phyloP scores from a whole-genome alignment of 2,113 vertebrate genomes.

The Prionailurus bengalensis region DNA sequence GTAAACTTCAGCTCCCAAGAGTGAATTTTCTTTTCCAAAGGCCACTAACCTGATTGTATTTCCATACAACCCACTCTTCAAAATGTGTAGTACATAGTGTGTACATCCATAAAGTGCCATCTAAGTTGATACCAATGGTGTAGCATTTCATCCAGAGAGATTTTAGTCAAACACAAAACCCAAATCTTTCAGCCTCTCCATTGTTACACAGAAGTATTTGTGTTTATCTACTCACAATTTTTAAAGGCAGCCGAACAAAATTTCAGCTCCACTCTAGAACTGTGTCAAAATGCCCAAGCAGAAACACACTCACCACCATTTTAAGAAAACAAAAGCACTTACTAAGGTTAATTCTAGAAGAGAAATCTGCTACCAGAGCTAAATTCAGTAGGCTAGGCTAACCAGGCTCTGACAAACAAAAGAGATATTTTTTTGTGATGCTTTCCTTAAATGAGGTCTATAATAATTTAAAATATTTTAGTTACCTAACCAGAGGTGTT shows the following conservation, averaged over 20 bases:
- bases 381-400: not conserved
- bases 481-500: not conserved
- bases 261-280: not conserved
- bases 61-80: not conserved
- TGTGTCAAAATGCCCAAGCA: not conserved
- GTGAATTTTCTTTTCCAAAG: not conserved
- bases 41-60: not conserved
- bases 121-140: not conserved
- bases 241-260: not conserved
- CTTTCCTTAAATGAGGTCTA: not conserved
- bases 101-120: not conserved
- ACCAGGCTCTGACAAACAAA: slow-evolving; percentile 17
- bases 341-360: not conserved
- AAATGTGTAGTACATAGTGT: not conserved
- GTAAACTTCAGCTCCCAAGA: not conserved
- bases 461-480: slow-evolving; percentile 45
- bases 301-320: not conserved
- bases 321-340: not conserved
- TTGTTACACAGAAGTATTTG: not conserved
- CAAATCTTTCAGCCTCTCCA: not conserved
- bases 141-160: not conserved
- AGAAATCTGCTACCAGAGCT: not conserved
- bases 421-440: not conserved
- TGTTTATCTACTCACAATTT: not conserved
- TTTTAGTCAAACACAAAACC: not conserved